These are phyloP conservation scores for Parnassius smintheus DNA, from an alignment of 2,888 invertebrate genomes.

Conservation along the genomic window DNA sequence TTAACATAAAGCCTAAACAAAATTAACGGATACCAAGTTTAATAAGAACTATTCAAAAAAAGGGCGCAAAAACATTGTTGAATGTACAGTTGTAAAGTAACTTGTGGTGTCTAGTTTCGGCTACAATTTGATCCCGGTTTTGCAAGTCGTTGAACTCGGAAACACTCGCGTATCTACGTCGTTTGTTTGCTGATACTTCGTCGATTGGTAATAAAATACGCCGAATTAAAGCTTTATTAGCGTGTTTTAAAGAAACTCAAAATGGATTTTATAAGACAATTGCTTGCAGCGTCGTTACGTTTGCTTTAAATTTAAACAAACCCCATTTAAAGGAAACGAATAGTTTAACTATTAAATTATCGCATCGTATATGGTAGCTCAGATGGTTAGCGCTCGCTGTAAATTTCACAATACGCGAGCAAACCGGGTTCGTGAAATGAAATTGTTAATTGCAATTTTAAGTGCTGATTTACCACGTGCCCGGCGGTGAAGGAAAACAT, in stretches of 20 bases:
- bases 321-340: no score
- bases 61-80: slow-evolving; percentile 11
- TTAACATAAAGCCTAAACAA: not conserved
- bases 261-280: slow-evolving; percentile 14
- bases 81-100: slow-evolving; percentile 10
- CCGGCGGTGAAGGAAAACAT: no score
- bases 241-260: slow-evolving; percentile 10
- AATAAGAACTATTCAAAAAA: slow-evolving; percentile 17
- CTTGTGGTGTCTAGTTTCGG: slow-evolving; percentile 18
- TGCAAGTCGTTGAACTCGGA: slow-evolving; percentile 20
- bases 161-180: slow-evolving; percentile 5
- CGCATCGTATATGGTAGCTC: no score
- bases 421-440: no score
- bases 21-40: slow-evolving; percentile 11
- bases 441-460: no score
- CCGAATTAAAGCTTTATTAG: slow-evolving; percentile 15
- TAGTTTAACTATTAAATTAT: no score
- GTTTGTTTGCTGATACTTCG: slow-evolving; percentile 5
- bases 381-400: no score
- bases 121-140: slow-evolving; percentile 4
- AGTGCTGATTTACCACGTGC: no score
- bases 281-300: not conserved
- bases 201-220: slow-evolving; percentile 18
- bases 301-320: not conserved
- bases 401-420: no score